Base-by-base conservation (phyloP, 2,113 vertebrate genomes). In the Phylloscopus whistleri region DNA sequence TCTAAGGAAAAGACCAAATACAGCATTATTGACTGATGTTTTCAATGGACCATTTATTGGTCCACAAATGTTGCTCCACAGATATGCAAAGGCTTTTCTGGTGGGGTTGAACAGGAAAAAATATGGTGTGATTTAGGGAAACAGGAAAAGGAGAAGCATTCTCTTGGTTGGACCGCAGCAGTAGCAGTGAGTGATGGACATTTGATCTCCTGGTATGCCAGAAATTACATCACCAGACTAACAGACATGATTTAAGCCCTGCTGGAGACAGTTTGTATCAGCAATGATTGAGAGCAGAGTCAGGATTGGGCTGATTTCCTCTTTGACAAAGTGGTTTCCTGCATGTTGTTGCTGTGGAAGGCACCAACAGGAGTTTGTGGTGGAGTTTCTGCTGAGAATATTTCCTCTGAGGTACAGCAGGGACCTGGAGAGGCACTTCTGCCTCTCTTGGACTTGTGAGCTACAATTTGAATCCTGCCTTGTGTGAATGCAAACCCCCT, bases 331-430 rank as follows among this genome's bases (percentile, higher is more conserved):
- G 83, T 35, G 11, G 86, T 90, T 95, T 96, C 67, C 76, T 95
- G 90, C 72, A 51, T 31, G 26, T 53, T 59, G 37, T 43, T 27
- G 4, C 27, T 93, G 23, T 74, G 74, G 76, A 93, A 94, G 86
- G 62, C 67, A 88, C 60, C 84, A 93, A 15, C 78, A 95, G 64
- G 26, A 41, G 58, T 39, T 51, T 73, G 43, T 93, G 74, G 31
- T 87, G n/a, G 89, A 79, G 81, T 62, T 90, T 92, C 16, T 77
- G 52, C 41, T 87, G 78, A 92, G 92, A 81, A 22, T 30, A 24
- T 90, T 96, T 96, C 94, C 93, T 96, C 76, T 89, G 88, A 78
- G 52, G 17, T 41, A 20, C 28, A 66, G 31, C 41, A 49, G 81
- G 43, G 26, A 30, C 67, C 80, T 60, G 24, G 62, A 48, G 23